Base-by-base conservation (phyloP, 2,888 invertebrate genomes). In the Labia minor region DNA sequence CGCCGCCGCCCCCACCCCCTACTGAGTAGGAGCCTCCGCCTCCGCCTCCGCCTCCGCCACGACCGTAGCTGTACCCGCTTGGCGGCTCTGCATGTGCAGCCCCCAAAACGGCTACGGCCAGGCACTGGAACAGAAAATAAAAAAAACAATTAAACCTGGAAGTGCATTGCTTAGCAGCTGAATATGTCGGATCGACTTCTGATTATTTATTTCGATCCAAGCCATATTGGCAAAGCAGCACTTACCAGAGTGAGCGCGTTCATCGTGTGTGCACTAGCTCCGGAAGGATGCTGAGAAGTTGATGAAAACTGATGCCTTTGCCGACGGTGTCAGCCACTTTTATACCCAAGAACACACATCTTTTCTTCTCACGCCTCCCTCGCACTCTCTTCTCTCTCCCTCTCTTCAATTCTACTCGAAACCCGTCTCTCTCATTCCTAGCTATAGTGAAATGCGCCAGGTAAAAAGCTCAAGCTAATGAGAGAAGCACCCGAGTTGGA, bases 31-130 rank as follows among this genome's bases (percentile, higher is more conserved):
- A 75, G 63, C 75, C 75, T 67, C 79, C 78, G 61, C 81, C 79
- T 74, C 71, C 80, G 77, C 66, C 72, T 49, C 72, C 75, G 64
- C 77, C 77, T 62, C 77, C 75, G 14, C 88, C 87, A 66, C 86
- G 83, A 78, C 82, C 86, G 82, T 89, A 89, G 80, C 82, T 88
- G 80, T 89, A 89, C 73, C 88, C 88, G 73, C 83, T 85, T 72
- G 84, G 90, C 62, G 90, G 83, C 78, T 91, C 91, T 73, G 89
- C 90, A 76, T 83, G 80, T 76, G 82, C 86, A 76, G 85, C 81
- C 77, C 87, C 87, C 77, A 87, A 88, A 83, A 90, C 81, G 76
- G 88, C 88, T 76, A 89, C 84, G 81, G 89, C 86, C 83, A 90
- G 84, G 83, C 89, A 90, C 92, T 91, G 84, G 63, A 82, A 82